Conservation (phyloP, 2,113 vertebrate species). For the Mobula hypostoma region DNA sequence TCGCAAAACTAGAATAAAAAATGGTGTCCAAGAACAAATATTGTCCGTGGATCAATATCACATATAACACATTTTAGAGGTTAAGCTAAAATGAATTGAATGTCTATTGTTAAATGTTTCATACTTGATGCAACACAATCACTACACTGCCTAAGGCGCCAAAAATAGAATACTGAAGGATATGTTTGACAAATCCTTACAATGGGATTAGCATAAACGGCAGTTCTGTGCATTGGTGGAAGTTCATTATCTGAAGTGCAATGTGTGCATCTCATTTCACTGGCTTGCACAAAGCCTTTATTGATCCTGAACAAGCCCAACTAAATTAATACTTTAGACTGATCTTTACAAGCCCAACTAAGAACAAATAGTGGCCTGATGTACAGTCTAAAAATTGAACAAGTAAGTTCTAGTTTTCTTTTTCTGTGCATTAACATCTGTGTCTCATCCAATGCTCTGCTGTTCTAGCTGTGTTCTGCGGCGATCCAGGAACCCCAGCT, state of each 20-base stretch:
- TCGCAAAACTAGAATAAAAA: too few species aligned
- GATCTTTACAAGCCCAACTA: not conserved
- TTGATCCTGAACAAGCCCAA: not conserved
- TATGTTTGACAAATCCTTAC: not conserved
- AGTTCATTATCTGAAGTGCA: not conserved
- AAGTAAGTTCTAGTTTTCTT: not conserved
- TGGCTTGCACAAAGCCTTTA: not conserved
- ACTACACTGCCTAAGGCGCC: too few species aligned
- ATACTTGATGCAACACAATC: not conserved
- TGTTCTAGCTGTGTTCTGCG: constrained; percentile 86
- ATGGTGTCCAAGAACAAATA: too few species aligned
- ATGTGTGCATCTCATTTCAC: not conserved
- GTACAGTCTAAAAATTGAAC: not conserved
- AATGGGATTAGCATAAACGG: not conserved
- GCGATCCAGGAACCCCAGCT: constrained; percentile 81
- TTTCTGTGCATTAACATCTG: not conserved
- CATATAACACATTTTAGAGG: too few species aligned
- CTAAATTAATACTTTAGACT: not conserved
- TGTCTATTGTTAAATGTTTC: not conserved
- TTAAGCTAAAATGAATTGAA: not conserved
- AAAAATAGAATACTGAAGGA: not conserved
- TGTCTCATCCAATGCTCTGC: not conserved
- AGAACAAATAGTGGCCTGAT: not conserved
- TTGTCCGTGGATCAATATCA: too few species aligned
- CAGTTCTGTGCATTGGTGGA: not conserved